Base-by-base conservation (phyloP, 1,140 invertebrate genomes). In the Ptiloglossa arizonensis region DNA sequence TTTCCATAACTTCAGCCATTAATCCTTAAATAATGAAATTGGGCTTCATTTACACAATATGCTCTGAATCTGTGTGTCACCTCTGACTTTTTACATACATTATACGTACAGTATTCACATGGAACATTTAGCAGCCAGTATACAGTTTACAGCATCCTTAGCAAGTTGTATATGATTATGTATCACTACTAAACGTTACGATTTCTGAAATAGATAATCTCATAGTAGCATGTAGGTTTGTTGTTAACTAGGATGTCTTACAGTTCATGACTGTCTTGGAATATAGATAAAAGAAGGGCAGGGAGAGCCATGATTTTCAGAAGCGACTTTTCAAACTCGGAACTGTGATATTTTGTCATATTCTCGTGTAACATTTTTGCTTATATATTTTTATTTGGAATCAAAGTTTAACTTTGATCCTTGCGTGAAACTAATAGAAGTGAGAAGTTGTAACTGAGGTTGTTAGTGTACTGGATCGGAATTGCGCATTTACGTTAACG, bases 61-160 rank as follows among this genome's bases (percentile, higher is more conserved):
- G 72, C 60, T 69, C 46, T 78, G 64, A 46, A 79, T 77, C 73
- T 80, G 81, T 52, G 35, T 81, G 67, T 84, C 78, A 71, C 81
- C 62, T 80, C 54, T 69, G 74, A 82, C 57, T 83, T 88, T 87
- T 87, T 77, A 82, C 64, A 68, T 81, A 82, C 75, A 66, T 82
- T 76, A 88, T 87, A 89, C 86, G 70, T 89, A 89, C 90, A 91
- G 90, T 92, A 92, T 92, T 91, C 87, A 90, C 87, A 86, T 81
- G 86, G 85, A 89, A 90, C 88, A 90, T 91, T 91, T 92, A 90
- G 88, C 87, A 91, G 87, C 87, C 89, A 90, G 84, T 86, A 90
- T 80, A 89, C 85, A 90, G 85, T 88, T 87, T 86, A 87, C 88
- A 89, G 88, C 89, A 88, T 90, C 87, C 79, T 88, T 91, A 91